Percentiles rank a stretch among this genome's conserved stretches.
These are phyloP conservation scores for Trichechus manatus DNA, from an alignment of 2,113 vertebrate genomes.

Conservation along the genomic window DNA sequence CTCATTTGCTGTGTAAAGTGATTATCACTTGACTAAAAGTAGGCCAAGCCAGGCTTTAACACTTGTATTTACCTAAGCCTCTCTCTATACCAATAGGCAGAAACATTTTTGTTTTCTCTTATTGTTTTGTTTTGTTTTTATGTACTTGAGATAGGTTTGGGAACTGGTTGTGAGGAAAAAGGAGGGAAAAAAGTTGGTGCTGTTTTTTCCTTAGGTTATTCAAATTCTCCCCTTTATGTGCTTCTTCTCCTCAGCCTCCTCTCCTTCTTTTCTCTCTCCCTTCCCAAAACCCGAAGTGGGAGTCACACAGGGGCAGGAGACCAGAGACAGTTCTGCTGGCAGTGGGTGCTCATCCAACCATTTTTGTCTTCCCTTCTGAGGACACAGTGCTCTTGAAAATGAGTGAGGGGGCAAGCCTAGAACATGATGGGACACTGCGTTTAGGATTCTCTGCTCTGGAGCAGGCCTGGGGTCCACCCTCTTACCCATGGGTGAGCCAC, in stretches of 20 bases:
- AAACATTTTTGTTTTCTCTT: not conserved
- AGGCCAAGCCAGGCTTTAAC: not conserved
- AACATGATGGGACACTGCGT: not conserved
- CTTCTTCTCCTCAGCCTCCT: not conserved
- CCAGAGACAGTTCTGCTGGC: too few species aligned
- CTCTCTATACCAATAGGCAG: not conserved
- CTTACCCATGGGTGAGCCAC: too few species aligned
- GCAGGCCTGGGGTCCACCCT: not conserved
- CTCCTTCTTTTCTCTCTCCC: not conserved
- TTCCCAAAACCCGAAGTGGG: not conserved
- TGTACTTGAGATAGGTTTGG: not conserved
- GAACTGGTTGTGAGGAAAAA: not conserved
- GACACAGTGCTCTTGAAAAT: not conserved
- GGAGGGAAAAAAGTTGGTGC: rapidly evolving
- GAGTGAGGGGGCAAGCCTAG: not conserved
- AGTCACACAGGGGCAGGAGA: rapidly evolving
- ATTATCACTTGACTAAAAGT: not conserved
- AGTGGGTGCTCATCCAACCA: rapidly evolving
- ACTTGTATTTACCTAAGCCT: not conserved
- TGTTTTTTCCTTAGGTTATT: not conserved
- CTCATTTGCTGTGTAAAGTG: not conserved
- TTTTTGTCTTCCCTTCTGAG: not conserved
- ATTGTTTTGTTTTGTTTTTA: not conserved
- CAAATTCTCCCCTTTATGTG: not conserved
- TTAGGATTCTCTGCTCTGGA: not conserved